Evolutionary conservation across 35 echinoderm and acorn worm species (phyloP), one percentile per base, ranked within the genome.

Genomic region (Chiridota heheva): DNA sequence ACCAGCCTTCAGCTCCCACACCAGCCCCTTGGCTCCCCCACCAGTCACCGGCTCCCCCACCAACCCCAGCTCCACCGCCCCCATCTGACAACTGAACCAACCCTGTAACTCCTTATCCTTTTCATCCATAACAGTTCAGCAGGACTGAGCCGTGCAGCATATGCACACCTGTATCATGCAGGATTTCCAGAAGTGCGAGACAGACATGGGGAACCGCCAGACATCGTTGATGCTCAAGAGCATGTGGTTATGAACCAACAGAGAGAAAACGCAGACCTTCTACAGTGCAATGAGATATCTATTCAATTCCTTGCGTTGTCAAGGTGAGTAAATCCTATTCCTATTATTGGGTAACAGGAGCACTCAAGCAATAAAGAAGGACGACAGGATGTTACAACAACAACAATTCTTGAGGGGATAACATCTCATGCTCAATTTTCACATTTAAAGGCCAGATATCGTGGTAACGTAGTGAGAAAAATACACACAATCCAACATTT

Each of bases 211-310:
- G 89, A 91, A 56, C 84, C 87, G 1, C 88, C 95, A 36, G 95
- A 98, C 39, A 85, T 98, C 5, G 73, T 98, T 68, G 95, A 98
- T 44, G 71, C 85, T 3, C 33, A 66, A 7, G 89, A 87, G 27
- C 85, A 88, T 47, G 57, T 84, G 25, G 67, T 51, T 24, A 67
- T 98, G 35, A 77, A 85, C 60, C 88, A 84, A 3, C 53, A 86
- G 15, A 72, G 36, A 39, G 95, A 91, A 51, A 68, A 72, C 60
- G 47, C 77, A 5, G 95, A 98, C 40, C 73, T 45, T 1, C 60
- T 98, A 70, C 95, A 98, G 80, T 87, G 88, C 73, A 98, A 98
- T 82, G 95, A 98, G 43, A 89, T 98, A 12, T 49, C 91, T 15
- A 72, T 98, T 15, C 84, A 91, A 65, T 88, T 98, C 39, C 77